Evolutionary conservation across 2,888 invertebrate species (phyloP).

Genomic region (Melangyna quadrimaculata): DNA sequence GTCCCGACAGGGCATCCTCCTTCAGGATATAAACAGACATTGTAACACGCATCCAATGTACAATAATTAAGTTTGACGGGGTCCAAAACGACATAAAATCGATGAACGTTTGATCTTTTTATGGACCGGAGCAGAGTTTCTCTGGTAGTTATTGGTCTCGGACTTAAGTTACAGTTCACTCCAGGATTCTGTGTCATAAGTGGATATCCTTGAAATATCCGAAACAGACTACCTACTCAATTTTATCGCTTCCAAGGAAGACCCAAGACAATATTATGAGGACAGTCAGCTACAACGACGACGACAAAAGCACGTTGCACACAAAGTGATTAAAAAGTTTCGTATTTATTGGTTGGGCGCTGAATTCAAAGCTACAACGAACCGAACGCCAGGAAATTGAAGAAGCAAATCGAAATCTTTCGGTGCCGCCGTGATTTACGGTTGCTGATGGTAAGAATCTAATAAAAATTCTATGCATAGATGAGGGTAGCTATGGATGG

Average conservation of each 20-base stretch:
- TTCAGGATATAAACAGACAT: slow-evolving; percentile 66
- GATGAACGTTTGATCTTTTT: slow-evolving; percentile 71
- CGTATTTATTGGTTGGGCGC: slow-evolving; percentile 61
- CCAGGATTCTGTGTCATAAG: slow-evolving; percentile 65
- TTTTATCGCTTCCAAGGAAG: slow-evolving; percentile 56
- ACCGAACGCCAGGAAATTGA: neutral
- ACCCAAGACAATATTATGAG: neutral
- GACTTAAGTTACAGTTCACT: slow-evolving; percentile 30
- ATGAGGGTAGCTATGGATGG: slow-evolving; percentile 60
- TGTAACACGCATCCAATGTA: slow-evolving; percentile 68
- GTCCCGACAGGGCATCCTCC: slow-evolving; percentile 55
- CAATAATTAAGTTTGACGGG: slow-evolving; percentile 69
- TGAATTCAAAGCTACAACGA: slow-evolving; percentile 39
- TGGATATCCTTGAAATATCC: slow-evolving; percentile 70
- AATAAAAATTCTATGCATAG: slow-evolving; percentile 68
- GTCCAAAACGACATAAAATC: slow-evolving; percentile 69
- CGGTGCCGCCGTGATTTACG: slow-evolving; percentile 66
- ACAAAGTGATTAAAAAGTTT: slow-evolving; percentile 71
- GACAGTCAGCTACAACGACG: neutral
- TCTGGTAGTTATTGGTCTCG: slow-evolving; percentile 37
- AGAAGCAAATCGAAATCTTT: slow-evolving; percentile 52
- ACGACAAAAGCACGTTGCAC: slow-evolving; percentile 33
- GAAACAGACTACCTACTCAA: slow-evolving; percentile 64
- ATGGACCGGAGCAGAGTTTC: slow-evolving; percentile 32
- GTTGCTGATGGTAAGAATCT: slow-evolving; percentile 18